These are phyloP conservation scores for Cichlasoma orientale DNA, from an alignment of 2,797 vertebrate genomes.

Conservation along the genomic window DNA sequence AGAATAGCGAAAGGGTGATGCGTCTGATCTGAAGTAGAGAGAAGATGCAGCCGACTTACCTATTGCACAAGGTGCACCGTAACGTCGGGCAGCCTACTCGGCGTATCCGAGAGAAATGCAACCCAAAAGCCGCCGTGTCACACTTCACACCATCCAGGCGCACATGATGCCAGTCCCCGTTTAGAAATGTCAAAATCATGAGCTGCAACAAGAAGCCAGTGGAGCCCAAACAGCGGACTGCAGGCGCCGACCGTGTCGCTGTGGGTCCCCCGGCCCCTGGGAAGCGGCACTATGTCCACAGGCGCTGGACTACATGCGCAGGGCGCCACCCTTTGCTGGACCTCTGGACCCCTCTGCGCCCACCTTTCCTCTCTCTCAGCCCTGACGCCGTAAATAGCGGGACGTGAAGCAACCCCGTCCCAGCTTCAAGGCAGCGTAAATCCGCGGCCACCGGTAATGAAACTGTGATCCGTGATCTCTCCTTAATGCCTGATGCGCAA, in stretches of 20 bases:
- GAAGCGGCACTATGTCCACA: conserved; percentile 44
- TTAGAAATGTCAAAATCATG: conserved; percentile 54
- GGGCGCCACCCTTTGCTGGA: conserved; percentile 62
- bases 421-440: conserved; percentile 24
- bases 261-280: conserved; percentile 13
- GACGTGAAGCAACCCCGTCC: conserved; percentile 15
- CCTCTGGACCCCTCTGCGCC: conserved; percentile 38
- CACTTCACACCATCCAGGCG: conserved; percentile 66
- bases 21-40: neutral
- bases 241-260: conserved; percentile 33
- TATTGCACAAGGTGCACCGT: conserved; percentile 66
- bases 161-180: conserved; percentile 71
- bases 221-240: conserved; percentile 30
- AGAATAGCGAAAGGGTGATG: neutral
- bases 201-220: conserved; percentile 41
- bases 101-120: conserved; percentile 65
- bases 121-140: conserved; percentile 56
- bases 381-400: conserved; percentile 17
- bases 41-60: conserved; percentile 60
- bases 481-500: conserved; percentile 58
- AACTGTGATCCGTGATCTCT: conserved; percentile 24
- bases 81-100: conserved; percentile 62
- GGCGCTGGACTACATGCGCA: conserved; percentile 46
- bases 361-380: conserved; percentile 27
- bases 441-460: conserved; percentile 10